These are phyloP conservation scores for Scaptomyza tumidula DNA, from an alignment of 2,888 invertebrate species.

Conservation along the genomic window DNA sequence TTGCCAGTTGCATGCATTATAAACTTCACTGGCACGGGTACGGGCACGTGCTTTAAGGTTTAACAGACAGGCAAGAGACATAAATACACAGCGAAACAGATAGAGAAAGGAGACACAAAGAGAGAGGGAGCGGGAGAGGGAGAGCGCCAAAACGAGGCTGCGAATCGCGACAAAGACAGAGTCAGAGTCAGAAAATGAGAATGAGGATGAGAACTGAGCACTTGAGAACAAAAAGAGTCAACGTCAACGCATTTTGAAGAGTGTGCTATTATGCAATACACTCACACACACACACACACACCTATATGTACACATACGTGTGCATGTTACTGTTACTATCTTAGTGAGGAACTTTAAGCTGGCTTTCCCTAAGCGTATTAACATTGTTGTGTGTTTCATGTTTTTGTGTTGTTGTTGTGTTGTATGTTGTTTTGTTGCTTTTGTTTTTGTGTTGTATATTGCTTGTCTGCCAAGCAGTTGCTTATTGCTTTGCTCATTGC, in stretches of 20 bases:
- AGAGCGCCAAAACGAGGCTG: conserved; percentile 18
- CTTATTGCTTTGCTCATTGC: conserved; percentile 52
- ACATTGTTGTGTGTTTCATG: conserved; percentile 35
- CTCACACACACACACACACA: conserved; percentile 22
- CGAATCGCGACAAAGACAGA: conserved; percentile 10
- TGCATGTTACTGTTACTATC: conserved; percentile 1
- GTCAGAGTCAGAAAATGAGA: conserved; percentile 9
- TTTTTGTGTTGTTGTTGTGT: background rate
- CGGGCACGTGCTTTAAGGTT: conserved; percentile 41
- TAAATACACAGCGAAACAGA: conserved; percentile 2
- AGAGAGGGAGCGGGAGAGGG: background rate
- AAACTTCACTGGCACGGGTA: conserved; percentile 51
- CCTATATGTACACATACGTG: background rate
- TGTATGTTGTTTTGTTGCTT: background rate
- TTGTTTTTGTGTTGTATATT: conserved; percentile 3
- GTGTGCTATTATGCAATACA: conserved; percentile 57
- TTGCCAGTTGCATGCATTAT: conserved; percentile 65
- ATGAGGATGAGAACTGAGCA: conserved; percentile 35
- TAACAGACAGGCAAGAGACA: conserved; percentile 3
- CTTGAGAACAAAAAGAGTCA: conserved; percentile 62
- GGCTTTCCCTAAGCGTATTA: conserved; percentile 65
- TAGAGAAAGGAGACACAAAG: background rate
- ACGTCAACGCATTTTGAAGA: conserved; percentile 68
- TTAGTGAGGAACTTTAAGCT: conserved; percentile 51
- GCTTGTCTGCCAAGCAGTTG: conserved; percentile 34